phyloP scores from a whole-genome alignment of 1,140 invertebrate genomes.

The Ceratosolen solmsi region DNA sequence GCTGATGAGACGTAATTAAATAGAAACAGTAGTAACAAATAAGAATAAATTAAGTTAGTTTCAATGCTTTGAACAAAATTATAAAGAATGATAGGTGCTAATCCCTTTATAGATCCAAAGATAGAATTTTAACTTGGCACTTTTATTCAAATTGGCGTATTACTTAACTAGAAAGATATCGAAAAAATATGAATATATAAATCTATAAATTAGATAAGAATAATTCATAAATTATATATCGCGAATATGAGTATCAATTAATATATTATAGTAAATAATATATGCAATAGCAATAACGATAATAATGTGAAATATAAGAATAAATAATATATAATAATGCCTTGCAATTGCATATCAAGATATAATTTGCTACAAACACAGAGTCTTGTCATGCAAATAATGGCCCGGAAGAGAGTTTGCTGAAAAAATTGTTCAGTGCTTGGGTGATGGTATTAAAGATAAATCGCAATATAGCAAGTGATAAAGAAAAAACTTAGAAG shows the following conservation, averaged over 20 bases:
- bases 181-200: background rate
- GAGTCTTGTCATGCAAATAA: conserved; percentile 74
- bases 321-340: conserved; percentile 57
- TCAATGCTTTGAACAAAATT: background rate
- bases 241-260: background rate
- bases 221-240: conserved; percentile 1
- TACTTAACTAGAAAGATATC: background rate
- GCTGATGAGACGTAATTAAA: conserved; percentile 19
- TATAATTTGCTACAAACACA: conserved; percentile 73
- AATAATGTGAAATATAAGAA: conserved; percentile 56
- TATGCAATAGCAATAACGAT: conserved; percentile 52
- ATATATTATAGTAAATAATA: conserved; percentile 31
- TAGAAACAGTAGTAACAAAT: conserved; percentile 19
- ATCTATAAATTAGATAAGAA: background rate
- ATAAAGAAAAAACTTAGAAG: background rate
- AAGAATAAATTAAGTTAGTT: conserved; percentile 18
- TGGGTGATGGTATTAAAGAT: conserved; percentile 62
- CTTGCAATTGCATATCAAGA: conserved; percentile 69
- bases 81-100: background rate
- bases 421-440: conserved; percentile 62
- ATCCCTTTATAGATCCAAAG: conserved; percentile 8
- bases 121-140: background rate
- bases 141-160: background rate
- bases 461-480: background rate
- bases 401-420: conserved; percentile 70